Percentiles rank a stretch among this genome's conserved stretches.
Conservation (phyloP, 1,140 invertebrate genomes). For the Globodera ellingtonae region DNA sequence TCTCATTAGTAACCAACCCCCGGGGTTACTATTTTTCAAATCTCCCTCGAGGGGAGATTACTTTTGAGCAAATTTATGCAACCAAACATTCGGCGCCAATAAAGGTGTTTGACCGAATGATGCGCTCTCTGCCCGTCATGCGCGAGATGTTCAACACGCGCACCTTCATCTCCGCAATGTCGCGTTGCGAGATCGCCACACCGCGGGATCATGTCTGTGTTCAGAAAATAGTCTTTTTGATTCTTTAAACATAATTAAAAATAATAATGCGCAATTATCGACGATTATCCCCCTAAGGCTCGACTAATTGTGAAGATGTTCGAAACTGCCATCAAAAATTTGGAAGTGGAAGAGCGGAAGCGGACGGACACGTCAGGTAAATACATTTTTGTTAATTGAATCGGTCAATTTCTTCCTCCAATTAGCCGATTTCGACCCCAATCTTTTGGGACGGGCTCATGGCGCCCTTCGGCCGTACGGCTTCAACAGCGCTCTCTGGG, state of each 20-base stretch:
- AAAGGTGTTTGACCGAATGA: conserved; percentile 47
- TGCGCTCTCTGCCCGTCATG: conserved; percentile 52
- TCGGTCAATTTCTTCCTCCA: not conserved
- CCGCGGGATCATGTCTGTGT: conserved; percentile 33
- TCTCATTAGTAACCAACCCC: no score
- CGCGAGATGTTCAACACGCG: conserved; percentile 63
- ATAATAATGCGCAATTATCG: not conserved
- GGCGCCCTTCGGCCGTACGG: conserved; percentile 60
- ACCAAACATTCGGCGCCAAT: not conserved
- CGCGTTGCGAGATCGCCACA: conserved; percentile 50
- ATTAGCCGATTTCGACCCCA: not conserved
- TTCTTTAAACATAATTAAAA: no score
- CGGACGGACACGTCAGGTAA: conserved; percentile 56
- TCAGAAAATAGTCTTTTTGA: no score
- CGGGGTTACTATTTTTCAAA: no score
- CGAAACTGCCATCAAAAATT: conserved; percentile 59
- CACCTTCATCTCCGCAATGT: conserved; percentile 63
- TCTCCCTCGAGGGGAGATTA: no score
- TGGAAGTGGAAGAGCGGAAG: conserved; percentile 57
- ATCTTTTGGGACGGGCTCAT: conserved; percentile 49
- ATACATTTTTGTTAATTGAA: not conserved
- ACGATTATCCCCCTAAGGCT: conserved; percentile 42
- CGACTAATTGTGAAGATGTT: conserved; percentile 62
- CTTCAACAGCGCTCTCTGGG: conserved; percentile 53
- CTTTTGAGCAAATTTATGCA: no score